Evolutionary conservation across 1,140 invertebrate species (phyloP).

Genomic region (Papilio glaucus): DNA sequence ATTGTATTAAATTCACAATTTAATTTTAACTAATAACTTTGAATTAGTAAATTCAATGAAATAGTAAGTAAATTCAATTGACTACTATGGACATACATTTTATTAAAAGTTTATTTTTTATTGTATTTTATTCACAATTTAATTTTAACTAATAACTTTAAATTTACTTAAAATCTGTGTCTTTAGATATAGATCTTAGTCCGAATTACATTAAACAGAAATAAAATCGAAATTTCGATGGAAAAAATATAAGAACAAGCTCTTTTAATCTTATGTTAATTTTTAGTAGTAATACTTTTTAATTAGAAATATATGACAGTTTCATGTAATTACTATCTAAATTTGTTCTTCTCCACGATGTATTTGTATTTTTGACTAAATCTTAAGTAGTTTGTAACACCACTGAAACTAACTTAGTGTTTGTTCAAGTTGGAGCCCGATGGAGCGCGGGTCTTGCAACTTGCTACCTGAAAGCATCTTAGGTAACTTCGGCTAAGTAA

Average conservation of each 20-base stretch:
- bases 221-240: too few relatives aligned
- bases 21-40: not conserved
- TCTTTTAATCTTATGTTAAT: too few relatives aligned
- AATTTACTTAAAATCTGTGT: too few relatives aligned
- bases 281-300: too few relatives aligned
- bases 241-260: too few relatives aligned
- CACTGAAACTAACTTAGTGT: conserved; percentile 36
- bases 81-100: too few relatives aligned
- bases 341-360: not conserved
- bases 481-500: conserved; percentile 35
- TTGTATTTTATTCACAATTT: not conserved
- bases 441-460: conserved; percentile 22
- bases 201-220: too few relatives aligned
- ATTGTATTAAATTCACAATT: not conserved
- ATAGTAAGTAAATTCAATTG: too few relatives aligned
- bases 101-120: not conserved
- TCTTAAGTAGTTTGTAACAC: conserved; percentile 26
- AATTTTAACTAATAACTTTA: not conserved
- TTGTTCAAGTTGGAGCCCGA: conserved; percentile 35
- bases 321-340: not conserved
- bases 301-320: too few relatives aligned
- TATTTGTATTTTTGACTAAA: conserved; percentile 29
- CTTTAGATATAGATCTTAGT: too few relatives aligned
- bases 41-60: too few relatives aligned
- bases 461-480: conserved; percentile 37